Evolutionary conservation across 2,888 invertebrate genomes (phyloP), one percentile per base, ranked within the genome.

Genomic region (Tetrapedia diversipes): DNA sequence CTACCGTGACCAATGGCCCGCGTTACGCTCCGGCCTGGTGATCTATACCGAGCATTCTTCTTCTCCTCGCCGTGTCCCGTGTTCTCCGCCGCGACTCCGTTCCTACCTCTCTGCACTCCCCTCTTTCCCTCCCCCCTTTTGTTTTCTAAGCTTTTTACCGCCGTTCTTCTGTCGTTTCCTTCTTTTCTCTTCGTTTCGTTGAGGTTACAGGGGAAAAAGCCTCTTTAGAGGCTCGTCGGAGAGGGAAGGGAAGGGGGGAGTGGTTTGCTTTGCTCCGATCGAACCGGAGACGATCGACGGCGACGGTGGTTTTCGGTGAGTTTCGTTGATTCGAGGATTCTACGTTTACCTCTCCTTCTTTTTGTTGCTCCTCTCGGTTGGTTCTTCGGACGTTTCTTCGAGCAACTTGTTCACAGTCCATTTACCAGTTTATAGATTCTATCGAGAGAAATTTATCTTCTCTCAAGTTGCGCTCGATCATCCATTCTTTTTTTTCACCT

Each of bases 1-100:
- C 80, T 80, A 81, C 74, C 80, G 76, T 80, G 79, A 79, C 81
- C 83, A 84, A 86, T 86, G 63, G 16, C 57, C 84, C 68, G 78
- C 82, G 77, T 86, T 80, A 84, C 74, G 77, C 74, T 80, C 61
- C 71, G 61, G 57, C 60, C 72, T 27, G 80, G 68, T 82, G 80
- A 84, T 84, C 82, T 79, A 80, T 84, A 81, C 80, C 69, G 47
- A 53, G 74, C 72, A 79, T 81, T 83, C 76, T 77, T 80, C 75
- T 79, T n/a, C 57, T 43, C 69, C 63, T 72, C 71, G 66, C 60
- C 69, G 60, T 29, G 34, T 59, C 53, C 45, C 61, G 73, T 27
- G 64, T 64, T 47, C 19, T 19, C 39, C 11, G 29, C 27, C 54
- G 43, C 59, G 37, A 37, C 22, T 56, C 61, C n/a, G 43, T 45